These are phyloP conservation scores for Centropus bengalensis DNA, from an alignment of 2,113 vertebrate species.

Conservation along the genomic window DNA sequence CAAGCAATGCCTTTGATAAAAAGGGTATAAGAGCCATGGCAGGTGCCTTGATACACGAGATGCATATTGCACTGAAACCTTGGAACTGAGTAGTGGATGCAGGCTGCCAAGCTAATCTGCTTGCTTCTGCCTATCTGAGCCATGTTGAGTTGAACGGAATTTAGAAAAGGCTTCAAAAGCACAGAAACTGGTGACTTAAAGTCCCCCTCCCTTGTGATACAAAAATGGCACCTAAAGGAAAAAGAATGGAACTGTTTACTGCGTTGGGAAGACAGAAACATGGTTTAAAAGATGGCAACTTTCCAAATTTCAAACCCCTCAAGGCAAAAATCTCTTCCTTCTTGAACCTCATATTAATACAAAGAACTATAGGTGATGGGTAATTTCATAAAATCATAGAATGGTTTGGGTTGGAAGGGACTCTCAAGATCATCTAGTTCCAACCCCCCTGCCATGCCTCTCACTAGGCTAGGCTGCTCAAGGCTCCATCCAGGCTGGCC, in stretches of 20 bases:
- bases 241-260: neutral
- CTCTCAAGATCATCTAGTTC: no score
- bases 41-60: neutral
- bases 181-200: neutral
- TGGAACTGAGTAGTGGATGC: constrained; percentile 3
- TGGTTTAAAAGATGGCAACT: neutral
- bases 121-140: constrained; percentile 33
- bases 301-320: neutral
- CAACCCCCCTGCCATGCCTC: no score
- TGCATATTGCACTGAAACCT: neutral
- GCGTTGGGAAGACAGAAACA: neutral
- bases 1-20: neutral
- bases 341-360: neutral
- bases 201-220: neutral
- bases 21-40: neutral
- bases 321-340: neutral
- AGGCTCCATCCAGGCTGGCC: no score
- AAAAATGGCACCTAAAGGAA: neutral
- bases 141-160: constrained; percentile 10
- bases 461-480: no score
- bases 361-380: neutral
- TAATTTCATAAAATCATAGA: neutral
- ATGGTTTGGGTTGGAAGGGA: no score
- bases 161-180: constrained; percentile 20
- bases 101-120: constrained; percentile 18